Base-by-base conservation (phyloP, 2,888 invertebrate species). In the Microchrysa polita region DNA sequence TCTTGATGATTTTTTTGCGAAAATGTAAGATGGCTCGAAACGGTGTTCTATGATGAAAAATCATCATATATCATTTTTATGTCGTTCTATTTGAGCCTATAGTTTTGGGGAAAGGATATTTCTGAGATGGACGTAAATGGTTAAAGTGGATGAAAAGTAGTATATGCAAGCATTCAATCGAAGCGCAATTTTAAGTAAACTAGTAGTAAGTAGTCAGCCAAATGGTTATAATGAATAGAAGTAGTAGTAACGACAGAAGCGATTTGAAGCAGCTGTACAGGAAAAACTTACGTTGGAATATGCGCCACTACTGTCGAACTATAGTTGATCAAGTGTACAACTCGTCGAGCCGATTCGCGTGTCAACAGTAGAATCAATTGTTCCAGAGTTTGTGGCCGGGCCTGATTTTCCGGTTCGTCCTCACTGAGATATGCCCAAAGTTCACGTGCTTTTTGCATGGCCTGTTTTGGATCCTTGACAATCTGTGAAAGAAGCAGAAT, bases 401-500 rank as follows among this genome's bases (percentile, higher is more conserved):
- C 92, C 84, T 94, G 94, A 85, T 94, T 94, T 84, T 93, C 94
- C 0, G 94, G 94, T 81, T 94, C 94, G 23, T 93, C 90, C 77
- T 88, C 84, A 80, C 93, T 93, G 71, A 94, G 84, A 52, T 88
- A 87, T 0, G 82, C 83, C 90, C 92, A 94, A 60, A 94, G 82
- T 77, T 91, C 90, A 78, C 89, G 90, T 1, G 91, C 91, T 81
- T 93, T 93, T 81, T 90, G 87, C 82, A 91, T 87, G 1, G 93
- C 93, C 73, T 90, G 83, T 76, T 88, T 92, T 0, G 94, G 94
- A 84, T 94, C 93, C 18, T 90, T 93, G 1, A 90, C 92, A 79
- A 94, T 86, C 93, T 94, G 79, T 9, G 27, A 74, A 67, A 16
- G 27, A 34, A 34, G n/a, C 53, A n/a, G n/a, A n/a, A n/a, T n/a